Conservation (phyloP, 2,888 invertebrate species). For the Xestobium rufovillosum region DNA sequence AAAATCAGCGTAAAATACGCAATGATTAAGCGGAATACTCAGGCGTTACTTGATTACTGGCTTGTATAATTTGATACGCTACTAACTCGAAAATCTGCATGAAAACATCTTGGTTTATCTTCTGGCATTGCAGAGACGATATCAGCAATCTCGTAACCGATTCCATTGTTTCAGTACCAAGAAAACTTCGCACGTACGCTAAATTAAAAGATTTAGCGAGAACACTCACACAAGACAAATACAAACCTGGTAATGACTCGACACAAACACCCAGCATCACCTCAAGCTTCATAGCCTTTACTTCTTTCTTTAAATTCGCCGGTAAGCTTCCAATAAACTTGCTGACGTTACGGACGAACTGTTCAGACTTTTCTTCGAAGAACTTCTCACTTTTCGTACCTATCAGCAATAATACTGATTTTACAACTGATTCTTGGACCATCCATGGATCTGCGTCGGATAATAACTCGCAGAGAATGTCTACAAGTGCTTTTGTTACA, state of each 20-base stretch:
- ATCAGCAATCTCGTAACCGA: conserved; percentile 39
- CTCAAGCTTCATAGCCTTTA: conserved; percentile 32
- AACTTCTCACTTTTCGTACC: conserved; percentile 41
- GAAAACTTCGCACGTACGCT: too few relatives aligned
- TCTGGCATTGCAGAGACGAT: conserved; percentile 41
- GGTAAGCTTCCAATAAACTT: conserved; percentile 28
- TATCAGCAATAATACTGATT: conserved; percentile 41
- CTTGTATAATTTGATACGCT: not conserved
- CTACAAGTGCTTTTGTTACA: conserved; percentile 42
- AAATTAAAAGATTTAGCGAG: too few relatives aligned
- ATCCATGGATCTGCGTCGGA: conserved; percentile 43
- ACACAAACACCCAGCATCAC: conserved; percentile 31
- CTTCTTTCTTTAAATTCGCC: conserved; percentile 24
- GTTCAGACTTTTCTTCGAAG: conserved; percentile 20
- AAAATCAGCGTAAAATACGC: too few relatives aligned
- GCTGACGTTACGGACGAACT: conserved; percentile 26
- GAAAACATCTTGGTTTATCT: conserved; percentile 45
- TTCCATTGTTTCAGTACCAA: conserved; percentile 39
- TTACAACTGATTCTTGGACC: conserved; percentile 46
- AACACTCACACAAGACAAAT: conserved; percentile 1
- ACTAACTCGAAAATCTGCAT: conserved; percentile 45
- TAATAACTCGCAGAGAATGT: conserved; percentile 45
- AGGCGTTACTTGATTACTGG: conserved; percentile 1
- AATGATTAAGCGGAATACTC: not conserved
- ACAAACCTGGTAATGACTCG: conserved; percentile 33